phyloP scores from a whole-genome alignment of 2,113 vertebrate genomes.

The Puma concolor region DNA sequence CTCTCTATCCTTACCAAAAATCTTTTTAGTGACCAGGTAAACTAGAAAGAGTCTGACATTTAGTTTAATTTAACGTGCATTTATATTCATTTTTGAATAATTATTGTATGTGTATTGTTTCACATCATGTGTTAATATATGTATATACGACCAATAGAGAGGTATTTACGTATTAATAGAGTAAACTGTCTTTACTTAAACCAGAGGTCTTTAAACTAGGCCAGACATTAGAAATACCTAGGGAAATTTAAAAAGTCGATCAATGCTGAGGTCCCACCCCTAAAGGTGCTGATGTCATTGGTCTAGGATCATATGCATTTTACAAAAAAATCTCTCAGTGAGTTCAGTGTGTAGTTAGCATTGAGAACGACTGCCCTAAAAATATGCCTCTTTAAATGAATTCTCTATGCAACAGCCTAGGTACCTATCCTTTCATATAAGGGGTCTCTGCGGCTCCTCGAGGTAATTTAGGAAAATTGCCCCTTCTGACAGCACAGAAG shows the following conservation, averaged over 20 bases:
- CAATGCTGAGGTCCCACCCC: rapidly evolving
- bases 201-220: neutral
- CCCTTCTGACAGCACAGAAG: neutral
- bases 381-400: neutral
- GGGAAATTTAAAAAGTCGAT: neutral
- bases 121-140: neutral
- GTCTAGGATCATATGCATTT: neutral
- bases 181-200: neutral
- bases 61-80: neutral
- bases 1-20: neutral
- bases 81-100: neutral
- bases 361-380: neutral
- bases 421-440: neutral
- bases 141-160: neutral
- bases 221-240: neutral
- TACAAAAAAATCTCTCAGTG: neutral
- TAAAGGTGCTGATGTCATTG: neutral
- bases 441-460: neutral
- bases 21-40: neutral
- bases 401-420: neutral
- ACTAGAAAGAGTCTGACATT: neutral
- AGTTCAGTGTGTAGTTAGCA: neutral
- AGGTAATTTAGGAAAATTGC: neutral
- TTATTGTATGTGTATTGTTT: neutral
- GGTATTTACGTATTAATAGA: neutral